Percentiles rank a stretch among this genome's conserved stretches.
Conservation (phyloP, 2,113 vertebrate species). For the Erythrolamprus reginae region DNA sequence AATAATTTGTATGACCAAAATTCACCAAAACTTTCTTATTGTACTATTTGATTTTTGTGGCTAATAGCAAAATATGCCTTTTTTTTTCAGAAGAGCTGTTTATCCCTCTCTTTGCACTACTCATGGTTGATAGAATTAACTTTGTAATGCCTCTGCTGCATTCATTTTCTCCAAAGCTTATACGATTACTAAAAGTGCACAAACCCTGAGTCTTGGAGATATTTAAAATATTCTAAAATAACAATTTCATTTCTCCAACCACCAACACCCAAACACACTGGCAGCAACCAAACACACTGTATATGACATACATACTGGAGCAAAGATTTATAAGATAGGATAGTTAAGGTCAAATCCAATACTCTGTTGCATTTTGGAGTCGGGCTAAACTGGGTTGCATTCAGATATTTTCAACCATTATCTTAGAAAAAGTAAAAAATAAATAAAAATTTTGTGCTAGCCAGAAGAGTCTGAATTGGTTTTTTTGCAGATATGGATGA, state of each 20-base stretch:
- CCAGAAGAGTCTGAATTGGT: not conserved
- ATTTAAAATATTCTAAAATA: not conserved
- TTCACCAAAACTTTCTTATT: not conserved
- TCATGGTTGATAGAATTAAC: not conserved
- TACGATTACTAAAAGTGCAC: not conserved
- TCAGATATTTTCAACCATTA: not conserved
- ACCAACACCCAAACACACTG: not conserved
- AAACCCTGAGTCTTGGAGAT: not conserved
- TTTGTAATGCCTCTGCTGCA: not conserved
- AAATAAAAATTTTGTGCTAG: too few species aligned
- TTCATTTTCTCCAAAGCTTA: not conserved
- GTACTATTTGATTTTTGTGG: not conserved
- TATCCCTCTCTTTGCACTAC: not conserved
- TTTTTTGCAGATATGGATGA: slow-evolving; percentile 33
- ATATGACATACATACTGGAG: not conserved
- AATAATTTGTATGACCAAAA: not conserved
- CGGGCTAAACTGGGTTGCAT: not conserved
- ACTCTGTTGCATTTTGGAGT: not conserved
- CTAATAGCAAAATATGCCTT: not conserved
- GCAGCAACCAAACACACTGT: not conserved
- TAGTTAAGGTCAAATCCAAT: not conserved
- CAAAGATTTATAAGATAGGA: not conserved
- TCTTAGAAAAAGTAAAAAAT: not conserved
- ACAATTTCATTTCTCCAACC: not conserved
- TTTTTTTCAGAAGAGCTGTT: not conserved